A percentile compares a stretch with the other conserved stretches of the same genome.
These are phyloP conservation scores for Lydus trimaculatus DNA, from an alignment of 2,888 invertebrate species.

Conservation along the genomic window DNA sequence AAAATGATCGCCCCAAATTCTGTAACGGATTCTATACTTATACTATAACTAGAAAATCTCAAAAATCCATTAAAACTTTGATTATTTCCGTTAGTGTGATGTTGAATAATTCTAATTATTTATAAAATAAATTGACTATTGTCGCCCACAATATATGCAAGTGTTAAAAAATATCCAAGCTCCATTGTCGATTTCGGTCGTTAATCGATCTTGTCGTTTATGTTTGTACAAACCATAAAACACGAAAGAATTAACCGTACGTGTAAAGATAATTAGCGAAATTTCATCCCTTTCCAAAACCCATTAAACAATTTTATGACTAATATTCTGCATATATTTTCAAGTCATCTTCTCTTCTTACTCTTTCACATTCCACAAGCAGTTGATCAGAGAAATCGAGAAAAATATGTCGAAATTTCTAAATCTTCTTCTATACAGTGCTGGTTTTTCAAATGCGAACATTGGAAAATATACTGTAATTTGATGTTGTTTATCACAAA, in stretches of 20 bases:
- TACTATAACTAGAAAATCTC: not conserved
- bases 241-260: conserved; percentile 12
- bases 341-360: not conserved
- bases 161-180: not conserved
- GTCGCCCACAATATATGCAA: not conserved
- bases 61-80: not conserved
- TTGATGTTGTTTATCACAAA: no score
- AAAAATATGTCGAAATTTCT: no score
- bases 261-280: conserved; percentile 24
- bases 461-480: no score
- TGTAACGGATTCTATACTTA: not conserved
- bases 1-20: not conserved
- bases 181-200: conserved; percentile 1
- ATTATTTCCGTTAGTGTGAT: conserved; percentile 1
- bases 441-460: no score
- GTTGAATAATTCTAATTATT: not conserved
- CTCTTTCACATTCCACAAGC: not conserved
- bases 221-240: conserved; percentile 1
- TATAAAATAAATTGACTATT: conserved; percentile 3
- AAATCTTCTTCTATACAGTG: not conserved
- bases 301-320: conserved; percentile 25
- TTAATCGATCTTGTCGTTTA: not conserved
- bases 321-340: conserved; percentile 29
- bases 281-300: conserved; percentile 32
- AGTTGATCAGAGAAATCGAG: no score